Evolutionary conservation across 2,113 vertebrate genomes (phyloP), one percentile per base, ranked within the genome.

Genomic region (Hiodon alosoides): DNA sequence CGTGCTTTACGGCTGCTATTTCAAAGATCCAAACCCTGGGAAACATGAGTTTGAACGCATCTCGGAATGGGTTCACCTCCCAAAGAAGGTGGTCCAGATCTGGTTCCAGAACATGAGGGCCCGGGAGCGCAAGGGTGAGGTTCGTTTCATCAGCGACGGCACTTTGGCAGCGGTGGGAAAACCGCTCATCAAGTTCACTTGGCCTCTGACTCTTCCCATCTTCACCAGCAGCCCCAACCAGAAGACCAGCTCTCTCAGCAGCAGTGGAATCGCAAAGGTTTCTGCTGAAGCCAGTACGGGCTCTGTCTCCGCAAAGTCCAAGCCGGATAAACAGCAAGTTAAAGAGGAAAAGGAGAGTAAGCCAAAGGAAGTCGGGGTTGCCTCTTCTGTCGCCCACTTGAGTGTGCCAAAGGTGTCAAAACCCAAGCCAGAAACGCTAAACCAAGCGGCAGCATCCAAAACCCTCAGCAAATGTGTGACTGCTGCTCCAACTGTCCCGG

Each of bases 31-130:
- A 4, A 97, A 95, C 79, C 95, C 95, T 0, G 94, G 93, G 0
- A 94, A 95, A 74, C 93, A 94, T 61, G 94, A 95, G 83, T 94
- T 97, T 9, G 95, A 96, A 76, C 94, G 93, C 74, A 96, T 97
- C 81, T 94, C 95, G 0, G 91, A 94, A 78, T 95, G 95, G 87
- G 95, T 96, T 72, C 93, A 94, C 57, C 93, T 97, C 77, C 94
- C 94, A 72, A 96, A 96, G 83, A 93, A 95, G 75, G 95, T 96
- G 46, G 95, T 97, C 8, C 95, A 96, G 85, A 95, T 97, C 78
- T 96, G 95, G 95, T 97, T 97, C 85, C 95, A 97, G 86, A 97
- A 97, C 76, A 96, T 95, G 87, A 89, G 95, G 67, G 95, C 95
- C 3, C 89, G 95, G 7, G 95, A 97, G 67, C 90, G 95, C 14